Percentiles rank a stretch among this genome's conserved stretches.
These are phyloP conservation scores for Dynastes tityus DNA, from an alignment of 2,888 invertebrate species.

Conservation along the genomic window DNA sequence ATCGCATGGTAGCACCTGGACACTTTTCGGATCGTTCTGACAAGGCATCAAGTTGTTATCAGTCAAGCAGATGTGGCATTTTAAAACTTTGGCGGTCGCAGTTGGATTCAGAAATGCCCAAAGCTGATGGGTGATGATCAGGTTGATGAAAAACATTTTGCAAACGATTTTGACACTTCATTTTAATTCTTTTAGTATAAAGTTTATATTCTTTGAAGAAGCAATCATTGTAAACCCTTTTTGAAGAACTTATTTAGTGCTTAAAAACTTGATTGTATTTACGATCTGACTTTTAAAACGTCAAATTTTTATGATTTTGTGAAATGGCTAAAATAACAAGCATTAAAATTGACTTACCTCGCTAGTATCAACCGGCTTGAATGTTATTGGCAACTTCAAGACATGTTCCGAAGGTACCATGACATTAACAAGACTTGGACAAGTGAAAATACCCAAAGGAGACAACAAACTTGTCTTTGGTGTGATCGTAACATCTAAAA, in stretches of 20 bases:
- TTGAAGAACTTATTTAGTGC: too few relatives aligned
- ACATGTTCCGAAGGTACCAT: constrained; percentile 56
- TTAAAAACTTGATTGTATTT: too few relatives aligned
- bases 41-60: not conserved
- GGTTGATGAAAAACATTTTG: too few relatives aligned
- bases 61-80: not conserved
- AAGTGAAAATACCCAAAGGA: constrained; percentile 56
- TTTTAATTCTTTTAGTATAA: too few relatives aligned
- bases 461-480: constrained; percentile 53
- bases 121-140: too few relatives aligned
- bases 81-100: not conserved
- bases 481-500: constrained; percentile 33
- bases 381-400: constrained; percentile 59
- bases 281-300: too few relatives aligned
- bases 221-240: too few relatives aligned
- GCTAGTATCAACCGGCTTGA: constrained; percentile 54
- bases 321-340: not conserved
- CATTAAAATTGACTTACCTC: constrained; percentile 50
- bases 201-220: too few relatives aligned
- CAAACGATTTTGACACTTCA: too few relatives aligned
- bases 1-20: not conserved
- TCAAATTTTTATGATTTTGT: too few relatives aligned
- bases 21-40: not conserved
- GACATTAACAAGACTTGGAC: constrained; percentile 48
- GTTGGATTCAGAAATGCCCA: too few relatives aligned